Percentiles rank a stretch among this genome's conserved stretches.
These are phyloP conservation scores for Ganaspis brasiliensis DNA, from an alignment of 2,888 invertebrate species.

Conservation along the genomic window DNA sequence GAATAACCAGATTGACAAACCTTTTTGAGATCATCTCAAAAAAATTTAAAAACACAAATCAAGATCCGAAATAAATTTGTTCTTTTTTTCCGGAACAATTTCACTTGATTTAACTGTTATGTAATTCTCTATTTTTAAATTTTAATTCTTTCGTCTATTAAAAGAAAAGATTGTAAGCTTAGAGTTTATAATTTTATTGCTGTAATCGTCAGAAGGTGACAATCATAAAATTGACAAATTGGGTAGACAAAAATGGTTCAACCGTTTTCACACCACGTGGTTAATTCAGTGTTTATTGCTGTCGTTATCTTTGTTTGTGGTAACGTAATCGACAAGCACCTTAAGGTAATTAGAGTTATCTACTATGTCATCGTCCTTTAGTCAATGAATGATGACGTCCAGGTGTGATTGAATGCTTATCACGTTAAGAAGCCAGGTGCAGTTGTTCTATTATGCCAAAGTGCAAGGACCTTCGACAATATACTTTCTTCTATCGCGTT, in stretches of 20 bases:
- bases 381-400: neutral
- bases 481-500: neutral
- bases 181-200: neutral
- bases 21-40: too few relatives aligned
- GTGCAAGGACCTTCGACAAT: neutral
- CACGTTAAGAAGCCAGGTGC: neutral
- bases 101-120: too few relatives aligned
- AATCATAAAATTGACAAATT: conserved; percentile 32
- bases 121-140: too few relatives aligned
- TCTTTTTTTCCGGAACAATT: too few relatives aligned
- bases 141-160: too few relatives aligned
- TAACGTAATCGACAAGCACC: neutral
- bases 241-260: neutral
- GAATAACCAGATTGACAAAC: too few relatives aligned
- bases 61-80: too few relatives aligned
- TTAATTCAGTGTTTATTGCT: conserved; percentile 12
- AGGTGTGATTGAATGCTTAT: conserved; percentile 26
- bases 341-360: conserved; percentile 31
- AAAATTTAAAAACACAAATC: too few relatives aligned
- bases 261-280: conserved; percentile 5
- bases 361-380: conserved; percentile 31
- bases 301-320: conserved; percentile 26
- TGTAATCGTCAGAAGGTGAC: neutral
- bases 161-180: too few relatives aligned
- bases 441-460: neutral